phyloP scores from a whole-genome alignment of 2,113 vertebrate genomes.

The Misgurnus mizolepis region DNA sequence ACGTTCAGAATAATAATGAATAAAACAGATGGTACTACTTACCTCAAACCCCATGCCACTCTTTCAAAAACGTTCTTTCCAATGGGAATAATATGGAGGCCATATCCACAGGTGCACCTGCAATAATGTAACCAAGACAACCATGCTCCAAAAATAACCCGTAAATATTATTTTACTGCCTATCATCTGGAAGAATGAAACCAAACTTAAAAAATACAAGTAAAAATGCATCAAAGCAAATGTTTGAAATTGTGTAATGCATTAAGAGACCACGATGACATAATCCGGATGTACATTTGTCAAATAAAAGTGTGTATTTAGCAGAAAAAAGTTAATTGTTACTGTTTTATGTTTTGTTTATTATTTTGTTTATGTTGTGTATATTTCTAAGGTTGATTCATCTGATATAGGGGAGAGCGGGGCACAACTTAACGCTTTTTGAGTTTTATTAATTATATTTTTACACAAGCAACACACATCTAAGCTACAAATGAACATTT shows the following conservation, averaged over 20 bases:
- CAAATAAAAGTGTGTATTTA: too few relatives aligned
- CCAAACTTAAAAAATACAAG: neutral
- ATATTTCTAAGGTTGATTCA: too few relatives aligned
- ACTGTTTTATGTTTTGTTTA: too few relatives aligned
- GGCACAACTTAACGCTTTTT: too few relatives aligned
- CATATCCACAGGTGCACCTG: slow-evolving; percentile 67
- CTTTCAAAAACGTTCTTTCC: slow-evolving; percentile 56
- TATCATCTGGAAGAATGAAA: slow-evolving; percentile 16
- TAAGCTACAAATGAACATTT: too few relatives aligned
- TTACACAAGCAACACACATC: too few relatives aligned
- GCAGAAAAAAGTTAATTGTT: too few relatives aligned
- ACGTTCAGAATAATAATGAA: slow-evolving; percentile 45
- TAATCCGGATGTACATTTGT: neutral
- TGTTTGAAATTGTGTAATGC: neutral
- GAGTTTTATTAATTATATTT: too few relatives aligned
- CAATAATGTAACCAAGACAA: slow-evolving; percentile 59
- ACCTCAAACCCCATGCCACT: slow-evolving; percentile 50
- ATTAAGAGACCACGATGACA: slow-evolving; percentile 13
- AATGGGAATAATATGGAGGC: slow-evolving; percentile 60
- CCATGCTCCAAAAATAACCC: slow-evolving; percentile 52
- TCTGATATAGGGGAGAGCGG: too few relatives aligned
- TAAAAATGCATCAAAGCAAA: neutral
- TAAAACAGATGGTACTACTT: slow-evolving; percentile 29
- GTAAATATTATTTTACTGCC: slow-evolving; percentile 58
- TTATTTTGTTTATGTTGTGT: too few relatives aligned